Conservation (phyloP, 2,113 vertebrate genomes). For the Hemiprocne comata region DNA sequence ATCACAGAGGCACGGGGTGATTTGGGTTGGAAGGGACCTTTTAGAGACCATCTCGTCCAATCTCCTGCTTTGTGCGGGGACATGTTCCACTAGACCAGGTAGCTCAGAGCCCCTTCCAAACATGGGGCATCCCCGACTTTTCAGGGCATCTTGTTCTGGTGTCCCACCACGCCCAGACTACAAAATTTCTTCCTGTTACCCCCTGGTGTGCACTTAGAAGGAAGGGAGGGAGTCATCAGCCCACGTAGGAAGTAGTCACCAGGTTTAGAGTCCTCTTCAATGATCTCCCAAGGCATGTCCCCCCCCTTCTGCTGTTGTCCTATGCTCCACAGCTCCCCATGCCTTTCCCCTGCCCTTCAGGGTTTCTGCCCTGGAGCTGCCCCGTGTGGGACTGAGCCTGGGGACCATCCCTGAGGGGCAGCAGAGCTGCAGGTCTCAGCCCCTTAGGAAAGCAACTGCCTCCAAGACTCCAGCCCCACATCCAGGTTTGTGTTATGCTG, state of each 20-base stretch:
- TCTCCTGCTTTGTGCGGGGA: neutral
- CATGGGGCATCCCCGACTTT: neutral
- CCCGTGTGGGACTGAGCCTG: neutral
- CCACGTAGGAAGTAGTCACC: fast-evolving
- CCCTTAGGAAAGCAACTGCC: too few relatives aligned
- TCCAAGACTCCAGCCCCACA: too few relatives aligned
- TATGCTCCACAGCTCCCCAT: neutral
- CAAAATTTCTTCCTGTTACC: too few relatives aligned
- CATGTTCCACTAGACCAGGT: neutral
- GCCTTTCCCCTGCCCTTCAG: neutral
- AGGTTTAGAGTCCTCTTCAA: neutral
- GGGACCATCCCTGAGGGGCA: neutral
- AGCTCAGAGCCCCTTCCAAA: neutral
- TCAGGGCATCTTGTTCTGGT: neutral
- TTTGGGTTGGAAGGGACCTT: neutral
- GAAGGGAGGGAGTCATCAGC: too few relatives aligned
- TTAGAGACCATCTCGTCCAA: too few relatives aligned
- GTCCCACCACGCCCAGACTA: neutral
- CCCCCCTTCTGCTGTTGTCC: too few relatives aligned
- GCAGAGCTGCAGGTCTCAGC: neutral
- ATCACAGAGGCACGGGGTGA: fast-evolving
- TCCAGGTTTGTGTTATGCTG: too few relatives aligned
- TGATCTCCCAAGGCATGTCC: fast-evolving
- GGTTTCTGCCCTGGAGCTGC: neutral
- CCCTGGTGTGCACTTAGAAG: fast-evolving